Conservation (phyloP, 2,113 vertebrate species). For the Bombycilla garrulus region DNA sequence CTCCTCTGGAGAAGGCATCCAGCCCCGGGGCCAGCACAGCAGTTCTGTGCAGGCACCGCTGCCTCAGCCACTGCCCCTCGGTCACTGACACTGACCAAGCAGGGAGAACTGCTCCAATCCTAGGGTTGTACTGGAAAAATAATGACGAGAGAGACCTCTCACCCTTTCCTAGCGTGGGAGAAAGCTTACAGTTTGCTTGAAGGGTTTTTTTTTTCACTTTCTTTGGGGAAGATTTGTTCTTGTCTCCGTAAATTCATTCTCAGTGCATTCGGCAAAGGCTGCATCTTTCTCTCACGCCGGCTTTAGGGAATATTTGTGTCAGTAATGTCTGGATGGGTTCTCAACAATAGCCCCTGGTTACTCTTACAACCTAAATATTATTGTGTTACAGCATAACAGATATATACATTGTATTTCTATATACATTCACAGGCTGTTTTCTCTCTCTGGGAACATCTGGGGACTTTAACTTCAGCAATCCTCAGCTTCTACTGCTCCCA, state of each 20-base stretch:
- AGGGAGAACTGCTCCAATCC: not conserved
- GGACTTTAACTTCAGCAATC: not conserved
- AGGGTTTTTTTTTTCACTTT: not conserved
- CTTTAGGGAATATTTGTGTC: not conserved
- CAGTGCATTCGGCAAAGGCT: not conserved
- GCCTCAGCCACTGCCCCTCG: not conserved
- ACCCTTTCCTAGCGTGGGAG: not conserved
- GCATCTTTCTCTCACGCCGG: not conserved
- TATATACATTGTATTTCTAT: not conserved
- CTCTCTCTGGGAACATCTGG: not conserved
- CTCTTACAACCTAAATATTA: not conserved
- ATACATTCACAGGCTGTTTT: not conserved
- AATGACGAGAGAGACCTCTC: not conserved
- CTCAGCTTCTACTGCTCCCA: not conserved
- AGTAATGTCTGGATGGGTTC: not conserved
- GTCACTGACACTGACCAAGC: fast-evolving
- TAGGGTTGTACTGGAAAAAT: not conserved
- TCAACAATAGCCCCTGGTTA: not conserved
- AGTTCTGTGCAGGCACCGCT: fast-evolving
- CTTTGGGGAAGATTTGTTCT: not conserved
- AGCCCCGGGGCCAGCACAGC: not conserved
- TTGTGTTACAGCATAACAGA: not conserved
- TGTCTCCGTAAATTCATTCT: not conserved
- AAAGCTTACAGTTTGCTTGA: not conserved
- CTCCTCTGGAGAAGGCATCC: not conserved